Evolutionary conservation across 2,113 vertebrate genomes (phyloP).

Genomic region (Zosterops pallidus): DNA sequence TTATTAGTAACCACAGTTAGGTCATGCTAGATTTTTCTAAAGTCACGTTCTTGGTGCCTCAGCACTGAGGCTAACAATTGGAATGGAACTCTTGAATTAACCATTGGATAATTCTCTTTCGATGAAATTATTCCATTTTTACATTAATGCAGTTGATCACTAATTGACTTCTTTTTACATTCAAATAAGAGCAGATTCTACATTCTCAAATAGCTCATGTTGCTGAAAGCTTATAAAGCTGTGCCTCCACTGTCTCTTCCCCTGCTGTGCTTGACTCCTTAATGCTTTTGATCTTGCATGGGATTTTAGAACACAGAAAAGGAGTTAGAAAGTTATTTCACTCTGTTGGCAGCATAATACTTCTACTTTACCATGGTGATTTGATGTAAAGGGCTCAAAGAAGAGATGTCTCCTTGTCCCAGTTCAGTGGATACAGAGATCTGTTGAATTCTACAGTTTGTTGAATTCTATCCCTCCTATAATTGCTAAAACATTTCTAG

Average conservation of each 20-base stretch:
- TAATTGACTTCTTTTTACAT: background rate
- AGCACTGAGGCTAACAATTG: background rate
- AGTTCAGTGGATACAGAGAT: background rate
- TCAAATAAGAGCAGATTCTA: background rate
- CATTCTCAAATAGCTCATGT: background rate
- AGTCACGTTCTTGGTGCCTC: background rate
- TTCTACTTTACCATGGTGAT: background rate
- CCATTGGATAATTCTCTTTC: background rate
- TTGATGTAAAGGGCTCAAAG: background rate
- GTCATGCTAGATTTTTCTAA: background rate
- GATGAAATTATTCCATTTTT: background rate
- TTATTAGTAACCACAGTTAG: background rate
- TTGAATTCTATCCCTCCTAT: background rate
- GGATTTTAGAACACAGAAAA: background rate
- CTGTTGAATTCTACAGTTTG: background rate
- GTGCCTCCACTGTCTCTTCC: background rate
- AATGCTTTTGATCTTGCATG: background rate
- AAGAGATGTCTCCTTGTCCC: fast-evolving
- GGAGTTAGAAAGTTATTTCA: background rate
- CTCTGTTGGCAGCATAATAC: background rate
- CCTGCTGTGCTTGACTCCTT: background rate
- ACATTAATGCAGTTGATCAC: background rate
- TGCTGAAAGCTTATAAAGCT: background rate
- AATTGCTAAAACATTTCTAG: background rate
- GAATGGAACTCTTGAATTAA: background rate